A percentile compares a stretch with the other conserved stretches of the same genome.
These are phyloP conservation scores for Nephrocerus scutellatus DNA, from an alignment of 2,888 invertebrate species.

Conservation along the genomic window DNA sequence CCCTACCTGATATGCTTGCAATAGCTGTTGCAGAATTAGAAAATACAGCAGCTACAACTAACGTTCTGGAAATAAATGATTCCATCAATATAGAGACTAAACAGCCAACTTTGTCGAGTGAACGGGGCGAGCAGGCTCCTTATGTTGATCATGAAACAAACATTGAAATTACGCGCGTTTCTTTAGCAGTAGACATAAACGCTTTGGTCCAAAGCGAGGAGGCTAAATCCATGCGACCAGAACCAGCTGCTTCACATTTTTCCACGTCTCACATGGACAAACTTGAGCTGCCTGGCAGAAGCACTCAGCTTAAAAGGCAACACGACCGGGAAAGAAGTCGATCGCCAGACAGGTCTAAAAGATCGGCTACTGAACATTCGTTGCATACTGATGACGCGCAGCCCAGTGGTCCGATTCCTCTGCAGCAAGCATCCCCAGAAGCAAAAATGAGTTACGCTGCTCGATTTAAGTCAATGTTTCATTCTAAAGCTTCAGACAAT, in stretches of 20 bases:
- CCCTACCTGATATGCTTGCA: constrained; percentile 24
- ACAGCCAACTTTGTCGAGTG: constrained; percentile 33
- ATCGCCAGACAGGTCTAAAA: constrained; percentile 30
- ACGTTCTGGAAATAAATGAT: constrained; percentile 36
- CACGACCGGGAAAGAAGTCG: constrained; percentile 34
- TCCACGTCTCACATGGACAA: constrained; percentile 25
- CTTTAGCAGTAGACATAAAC: constrained; percentile 33
- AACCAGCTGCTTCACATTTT: constrained; percentile 7
- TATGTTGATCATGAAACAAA: constrained; percentile 32
- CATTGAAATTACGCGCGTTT: constrained; percentile 33
- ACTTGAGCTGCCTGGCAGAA: constrained; percentile 25
- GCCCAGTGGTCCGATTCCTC: constrained; percentile 15
- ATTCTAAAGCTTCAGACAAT: constrained; percentile 24
- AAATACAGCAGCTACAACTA: constrained; percentile 29
- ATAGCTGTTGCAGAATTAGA: constrained; percentile 35
- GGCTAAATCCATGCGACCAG: constrained; percentile 8
- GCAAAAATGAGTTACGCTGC: constrained; percentile 37
- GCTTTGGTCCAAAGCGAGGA: constrained; percentile 30
- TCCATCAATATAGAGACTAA: constrained; percentile 35
- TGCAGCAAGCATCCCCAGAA: constrained; percentile 28
- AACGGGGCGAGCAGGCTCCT: constrained; percentile 28
- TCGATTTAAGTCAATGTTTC: constrained; percentile 39
- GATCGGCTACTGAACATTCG: not conserved
- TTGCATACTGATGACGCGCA: constrained; percentile 18
- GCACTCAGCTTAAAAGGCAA: constrained; percentile 32